phyloP scores from a whole-genome alignment of 2,888 invertebrate genomes.

The Salticus scenicus region DNA sequence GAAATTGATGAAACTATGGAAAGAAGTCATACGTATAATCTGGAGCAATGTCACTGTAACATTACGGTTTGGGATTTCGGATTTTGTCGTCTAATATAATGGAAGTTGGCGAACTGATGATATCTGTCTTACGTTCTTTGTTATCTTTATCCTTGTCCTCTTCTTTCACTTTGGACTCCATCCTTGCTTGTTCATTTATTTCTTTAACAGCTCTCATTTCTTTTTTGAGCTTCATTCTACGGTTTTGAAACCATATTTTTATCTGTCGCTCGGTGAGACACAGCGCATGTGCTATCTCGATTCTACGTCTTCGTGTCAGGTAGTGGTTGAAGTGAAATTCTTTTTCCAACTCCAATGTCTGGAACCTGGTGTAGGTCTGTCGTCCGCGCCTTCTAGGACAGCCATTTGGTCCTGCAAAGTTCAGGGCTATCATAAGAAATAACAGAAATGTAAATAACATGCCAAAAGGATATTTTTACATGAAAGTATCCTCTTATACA shows the following conservation, averaged over 20 bases:
- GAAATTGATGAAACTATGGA: conserved; percentile 8
- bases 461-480: neutral
- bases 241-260: conserved; percentile 93
- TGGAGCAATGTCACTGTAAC: neutral
- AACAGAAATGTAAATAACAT: conserved; percentile 46
- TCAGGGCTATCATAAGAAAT: conserved; percentile 64
- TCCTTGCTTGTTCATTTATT: conserved; percentile 70
- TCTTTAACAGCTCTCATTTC: conserved; percentile 95
- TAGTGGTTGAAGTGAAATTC: conserved; percentile 99
- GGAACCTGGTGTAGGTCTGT: conserved; percentile 98
- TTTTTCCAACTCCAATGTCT: conserved; percentile 97
- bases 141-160: conserved; percentile 65
- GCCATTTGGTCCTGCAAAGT: conserved; percentile 88
- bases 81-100: conserved; percentile 64
- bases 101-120: conserved; percentile 50
- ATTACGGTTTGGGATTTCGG: conserved; percentile 61
- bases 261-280: conserved; percentile 97
- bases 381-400: conserved; percentile 95
- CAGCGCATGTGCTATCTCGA: conserved; percentile 97
- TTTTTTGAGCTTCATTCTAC: conserved; percentile 97
- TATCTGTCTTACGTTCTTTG: conserved; percentile 36
- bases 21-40: conserved; percentile 14
- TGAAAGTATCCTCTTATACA: neutral
- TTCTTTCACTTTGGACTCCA: conserved; percentile 55
- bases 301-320: conserved; percentile 94